These are phyloP conservation scores for Pelecanus crispus DNA, from an alignment of 2,113 vertebrate genomes.

Conservation along the genomic window DNA sequence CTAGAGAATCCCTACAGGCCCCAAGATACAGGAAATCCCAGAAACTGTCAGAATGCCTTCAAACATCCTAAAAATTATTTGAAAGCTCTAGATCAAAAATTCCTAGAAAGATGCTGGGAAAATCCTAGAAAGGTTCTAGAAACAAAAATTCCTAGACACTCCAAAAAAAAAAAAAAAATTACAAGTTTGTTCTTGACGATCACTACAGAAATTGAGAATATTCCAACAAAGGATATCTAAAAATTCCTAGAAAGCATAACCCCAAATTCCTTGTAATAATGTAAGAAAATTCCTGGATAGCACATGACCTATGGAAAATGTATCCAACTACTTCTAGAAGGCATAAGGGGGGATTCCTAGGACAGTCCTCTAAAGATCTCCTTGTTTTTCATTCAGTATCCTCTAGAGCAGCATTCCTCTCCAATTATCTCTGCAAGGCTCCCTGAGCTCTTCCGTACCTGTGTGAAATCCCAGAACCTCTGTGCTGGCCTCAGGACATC, in stretches of 20 bases:
- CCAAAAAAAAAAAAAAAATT: neutral
- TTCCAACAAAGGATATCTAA: neutral
- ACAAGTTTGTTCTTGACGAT: neutral
- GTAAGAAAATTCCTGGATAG: neutral
- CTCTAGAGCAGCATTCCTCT: neutral
- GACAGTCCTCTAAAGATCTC: neutral
- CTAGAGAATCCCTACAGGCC: neutral
- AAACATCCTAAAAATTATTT: neutral
- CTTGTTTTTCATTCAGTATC: neutral
- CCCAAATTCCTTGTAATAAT: neutral
- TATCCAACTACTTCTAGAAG: neutral
- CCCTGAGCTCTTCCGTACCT: constrained; percentile 69
- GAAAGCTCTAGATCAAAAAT: neutral
- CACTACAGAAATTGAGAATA: neutral
- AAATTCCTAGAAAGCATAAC: neutral
- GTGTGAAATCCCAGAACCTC: constrained; percentile 96
- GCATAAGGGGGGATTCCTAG: neutral
- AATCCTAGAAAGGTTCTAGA: neutral
- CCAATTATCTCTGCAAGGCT: neutral
- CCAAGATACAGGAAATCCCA: neutral
- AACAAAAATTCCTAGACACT: neutral
- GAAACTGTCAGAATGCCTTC: neutral
- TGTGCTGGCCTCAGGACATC: constrained; percentile 80
- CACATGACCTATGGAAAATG: neutral
- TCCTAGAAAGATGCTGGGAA: neutral